These are phyloP conservation scores for Andrena haemorrhoa DNA, from an alignment of 2,888 invertebrate species.

Conservation along the genomic window DNA sequence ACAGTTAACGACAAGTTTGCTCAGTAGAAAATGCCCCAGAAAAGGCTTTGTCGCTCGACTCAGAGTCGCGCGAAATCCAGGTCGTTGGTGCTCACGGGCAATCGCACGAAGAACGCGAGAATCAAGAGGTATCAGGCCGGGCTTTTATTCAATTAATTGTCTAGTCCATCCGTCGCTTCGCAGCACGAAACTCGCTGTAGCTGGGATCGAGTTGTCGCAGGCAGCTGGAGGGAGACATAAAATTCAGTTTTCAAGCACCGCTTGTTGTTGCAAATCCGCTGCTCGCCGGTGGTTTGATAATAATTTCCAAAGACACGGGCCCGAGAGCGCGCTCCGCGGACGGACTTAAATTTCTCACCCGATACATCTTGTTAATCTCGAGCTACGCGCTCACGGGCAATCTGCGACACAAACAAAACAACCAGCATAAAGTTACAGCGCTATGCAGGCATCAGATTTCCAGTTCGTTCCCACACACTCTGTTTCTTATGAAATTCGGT, in stretches of 20 bases:
- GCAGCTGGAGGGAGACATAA: background rate
- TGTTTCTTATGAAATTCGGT: conserved; percentile 50
- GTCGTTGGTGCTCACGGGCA: conserved; percentile 38
- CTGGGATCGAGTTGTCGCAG: background rate
- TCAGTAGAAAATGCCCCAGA: conserved; percentile 18
- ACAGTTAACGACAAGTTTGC: background rate
- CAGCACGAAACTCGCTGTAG: conserved; percentile 3
- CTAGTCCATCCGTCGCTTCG: conserved; percentile 32
- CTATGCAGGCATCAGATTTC: conserved; percentile 60
- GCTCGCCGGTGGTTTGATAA: too few relatives aligned
- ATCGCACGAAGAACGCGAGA: conserved; percentile 45
- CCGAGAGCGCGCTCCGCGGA: background rate
- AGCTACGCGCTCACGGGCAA: conserved; percentile 7
- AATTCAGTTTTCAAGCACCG: too few relatives aligned
- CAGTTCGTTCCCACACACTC: conserved; percentile 43
- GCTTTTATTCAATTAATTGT: conserved; percentile 60
- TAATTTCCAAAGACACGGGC: background rate
- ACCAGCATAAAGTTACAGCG: conserved; percentile 56
- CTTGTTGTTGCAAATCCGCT: too few relatives aligned
- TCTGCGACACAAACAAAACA: conserved; percentile 46
- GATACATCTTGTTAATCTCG: conserved; percentile 13
- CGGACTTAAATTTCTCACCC: background rate
- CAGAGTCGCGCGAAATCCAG: conserved; percentile 54
- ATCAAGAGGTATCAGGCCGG: conserved; percentile 50
- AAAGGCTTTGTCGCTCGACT: conserved; percentile 41